A percentile compares a stretch with the other conserved stretches of the same genome.
These are phyloP conservation scores for Helostoma temminkii DNA, from an alignment of 2,797 vertebrate species.

Conservation along the genomic window DNA sequence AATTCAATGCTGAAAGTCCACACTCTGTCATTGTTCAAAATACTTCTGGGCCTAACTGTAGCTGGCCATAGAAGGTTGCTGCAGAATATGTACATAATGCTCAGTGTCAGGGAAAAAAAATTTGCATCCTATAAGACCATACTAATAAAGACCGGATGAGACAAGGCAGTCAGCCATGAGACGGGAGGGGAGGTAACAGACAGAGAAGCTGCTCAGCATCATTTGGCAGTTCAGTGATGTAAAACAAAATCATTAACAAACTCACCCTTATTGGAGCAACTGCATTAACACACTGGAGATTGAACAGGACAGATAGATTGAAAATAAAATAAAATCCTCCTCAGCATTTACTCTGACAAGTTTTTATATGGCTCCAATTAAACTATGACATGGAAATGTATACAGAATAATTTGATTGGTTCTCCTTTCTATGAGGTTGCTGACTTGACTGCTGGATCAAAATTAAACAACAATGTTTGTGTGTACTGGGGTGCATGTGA, in stretches of 20 bases:
- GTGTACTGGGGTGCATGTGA: background rate
- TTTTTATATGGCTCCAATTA: slow-evolving; percentile 14
- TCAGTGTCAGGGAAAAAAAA: slow-evolving; percentile 11
- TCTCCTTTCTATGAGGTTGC: background rate
- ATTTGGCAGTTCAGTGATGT: slow-evolving; percentile 50
- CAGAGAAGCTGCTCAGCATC: slow-evolving; percentile 34
- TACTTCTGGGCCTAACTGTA: too few relatives aligned
- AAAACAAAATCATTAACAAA: slow-evolving; percentile 53
- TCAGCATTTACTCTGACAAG: background rate
- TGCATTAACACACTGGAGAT: slow-evolving; percentile 34
- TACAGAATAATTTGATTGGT: background rate
- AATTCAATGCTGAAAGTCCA: too few relatives aligned
- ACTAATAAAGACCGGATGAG: slow-evolving; percentile 34
- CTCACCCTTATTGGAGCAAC: slow-evolving; percentile 24
- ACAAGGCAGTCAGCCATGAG: slow-evolving; percentile 33
- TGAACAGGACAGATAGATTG: slow-evolving; percentile 29
- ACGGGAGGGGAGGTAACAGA: slow-evolving; percentile 26
- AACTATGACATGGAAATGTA: background rate
- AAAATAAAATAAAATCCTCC: slow-evolving; percentile 29
- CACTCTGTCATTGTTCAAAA: too few relatives aligned
- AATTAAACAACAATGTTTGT: slow-evolving; percentile 8
- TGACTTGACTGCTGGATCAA: slow-evolving; percentile 1
- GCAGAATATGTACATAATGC: slow-evolving; percentile 17
- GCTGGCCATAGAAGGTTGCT: background rate
- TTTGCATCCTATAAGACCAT: slow-evolving; percentile 10